Percentiles rank a stretch among this genome's conserved stretches.
Evolutionary conservation across 1,140 invertebrate species (phyloP).

Genomic region (Neoseiulus cucumeris): DNA sequence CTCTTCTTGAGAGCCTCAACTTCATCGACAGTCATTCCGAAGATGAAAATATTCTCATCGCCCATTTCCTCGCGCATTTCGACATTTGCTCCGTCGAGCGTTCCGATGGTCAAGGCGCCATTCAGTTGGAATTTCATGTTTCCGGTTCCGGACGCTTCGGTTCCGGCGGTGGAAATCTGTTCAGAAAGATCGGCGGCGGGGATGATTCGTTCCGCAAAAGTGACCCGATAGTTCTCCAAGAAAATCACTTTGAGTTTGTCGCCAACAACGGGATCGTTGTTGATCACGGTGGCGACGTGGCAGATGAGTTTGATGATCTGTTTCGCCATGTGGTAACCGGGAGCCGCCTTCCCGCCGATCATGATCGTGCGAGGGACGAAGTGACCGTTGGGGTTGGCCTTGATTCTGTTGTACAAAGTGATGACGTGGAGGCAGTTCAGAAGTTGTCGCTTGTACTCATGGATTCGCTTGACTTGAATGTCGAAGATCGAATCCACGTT

Average conservation of each 20-base stretch:
- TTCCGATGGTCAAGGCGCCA: slow-evolving; percentile 92
- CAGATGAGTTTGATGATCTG: slow-evolving; percentile 95
- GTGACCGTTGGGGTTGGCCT: slow-evolving; percentile 56
- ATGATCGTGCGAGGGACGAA: slow-evolving; percentile 85
- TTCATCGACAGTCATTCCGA: slow-evolving; percentile 86
- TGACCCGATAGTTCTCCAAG: slow-evolving; percentile 94
- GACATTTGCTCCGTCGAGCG: slow-evolving; percentile 95
- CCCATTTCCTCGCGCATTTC: slow-evolving; percentile 99
- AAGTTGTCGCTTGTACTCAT: slow-evolving; percentile 96
- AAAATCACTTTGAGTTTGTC: slow-evolving; percentile 86
- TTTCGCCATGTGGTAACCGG: slow-evolving; percentile 94
- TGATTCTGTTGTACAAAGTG: slow-evolving; percentile 91
- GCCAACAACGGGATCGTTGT: slow-evolving; percentile 91
- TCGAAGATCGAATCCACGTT: slow-evolving; percentile 92
- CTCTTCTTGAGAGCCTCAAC: slow-evolving; percentile 53
- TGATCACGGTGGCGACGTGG: slow-evolving; percentile 69
- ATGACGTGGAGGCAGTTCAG: slow-evolving; percentile 91
- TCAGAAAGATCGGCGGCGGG: slow-evolving; percentile 94
- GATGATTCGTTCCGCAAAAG: slow-evolving; percentile 92
- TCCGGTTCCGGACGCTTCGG: slow-evolving; percentile 87
- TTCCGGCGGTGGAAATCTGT: slow-evolving; percentile 85
- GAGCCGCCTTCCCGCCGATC: slow-evolving; percentile 85
- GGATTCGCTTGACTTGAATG: slow-evolving; percentile 89
- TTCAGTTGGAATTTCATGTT: slow-evolving; percentile 90
- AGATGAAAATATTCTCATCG: slow-evolving; percentile 95